Evolutionary conservation across 2,888 invertebrate species (phyloP), one percentile per base, ranked within the genome.

Genomic region (Argyresthia goedartella): DNA sequence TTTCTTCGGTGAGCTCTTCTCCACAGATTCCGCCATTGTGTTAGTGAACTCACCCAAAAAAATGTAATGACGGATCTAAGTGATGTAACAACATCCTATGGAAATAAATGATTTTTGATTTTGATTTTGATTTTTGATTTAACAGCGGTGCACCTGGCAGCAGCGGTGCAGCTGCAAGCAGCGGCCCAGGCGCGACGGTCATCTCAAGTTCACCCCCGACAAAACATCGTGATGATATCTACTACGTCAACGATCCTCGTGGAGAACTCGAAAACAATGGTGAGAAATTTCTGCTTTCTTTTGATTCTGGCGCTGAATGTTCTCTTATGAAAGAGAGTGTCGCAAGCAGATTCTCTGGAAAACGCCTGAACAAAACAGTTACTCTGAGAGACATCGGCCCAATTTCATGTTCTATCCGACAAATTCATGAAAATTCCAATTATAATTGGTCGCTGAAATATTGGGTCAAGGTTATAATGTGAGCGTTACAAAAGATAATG

Each of bases 371-470:
- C 10, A 33, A 42, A 13, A 33, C 43, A 11, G 36, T 50, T 13
- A n/a, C 44, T 4, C 10, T 42, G 8, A 50, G 10, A 10, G 43
- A 35, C 14, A 43, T 50, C 2, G 50, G 43, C 8, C 43, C 42
- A 35, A 34, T 50, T 41, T 11, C 50, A 50, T 16, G 50, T 50
- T 7, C 43, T 50, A 34, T 25, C 50, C 13, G 50, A 50, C n/a
- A 43, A 33, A 16, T 50, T 16, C 34, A 10, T 50, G 11, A 15
- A 34, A 33, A n/a, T 10, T 50, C 25, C 42, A 25, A 14, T 50
- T 7, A 43, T 50, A 43, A 42, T 50, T 13, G 50, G 42, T 50
- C 42, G 50, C n/a, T 10, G 50, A 50, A 43, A 43, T 50, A 25
- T 43, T 50, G 33, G 13, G 33, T 16, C 25, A 50, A n/a, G 50